Conservation (phyloP, 2,797 vertebrate genomes). For the Oryzias sinensis region DNA sequence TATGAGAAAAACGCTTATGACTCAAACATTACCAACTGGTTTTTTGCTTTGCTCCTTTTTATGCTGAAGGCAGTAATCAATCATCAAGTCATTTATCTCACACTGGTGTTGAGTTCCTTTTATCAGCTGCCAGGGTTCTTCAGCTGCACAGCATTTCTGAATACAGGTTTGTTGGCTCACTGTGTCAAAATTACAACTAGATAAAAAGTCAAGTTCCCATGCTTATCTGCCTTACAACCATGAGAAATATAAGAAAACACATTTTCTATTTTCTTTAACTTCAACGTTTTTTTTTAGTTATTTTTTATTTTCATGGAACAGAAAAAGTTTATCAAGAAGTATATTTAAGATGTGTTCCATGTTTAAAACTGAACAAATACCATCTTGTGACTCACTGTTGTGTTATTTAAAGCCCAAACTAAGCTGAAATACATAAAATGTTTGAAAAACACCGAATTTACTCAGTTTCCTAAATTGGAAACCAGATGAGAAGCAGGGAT, state of each 20-base stretch:
- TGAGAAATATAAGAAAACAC: neutral
- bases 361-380: too few relatives aligned
- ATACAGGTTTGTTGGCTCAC: conserved; percentile 52
- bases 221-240: conserved; percentile 15
- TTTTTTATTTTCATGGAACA: neutral
- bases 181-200: conserved; percentile 44
- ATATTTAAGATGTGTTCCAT: too few relatives aligned
- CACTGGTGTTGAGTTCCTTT: conserved; percentile 55
- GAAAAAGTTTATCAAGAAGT: too few relatives aligned
- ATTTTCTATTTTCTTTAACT: neutral
- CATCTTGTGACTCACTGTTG: too few relatives aligned
- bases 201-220: conserved; percentile 55
- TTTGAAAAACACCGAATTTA: too few relatives aligned
- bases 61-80: conserved; percentile 63
- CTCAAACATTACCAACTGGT: conserved; percentile 51
- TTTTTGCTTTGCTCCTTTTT: conserved; percentile 62
- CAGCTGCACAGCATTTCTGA: conserved; percentile 53
- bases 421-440: too few relatives aligned
- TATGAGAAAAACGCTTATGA: conserved; percentile 67
- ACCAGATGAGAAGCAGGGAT: too few relatives aligned
- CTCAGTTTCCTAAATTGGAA: too few relatives aligned
- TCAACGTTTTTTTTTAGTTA: neutral
- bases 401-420: too few relatives aligned
- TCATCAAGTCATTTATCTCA: conserved; percentile 70
- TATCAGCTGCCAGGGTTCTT: conserved; percentile 67